phyloP scores from a whole-genome alignment of 2,888 invertebrate species.

The Papilio protenor region DNA sequence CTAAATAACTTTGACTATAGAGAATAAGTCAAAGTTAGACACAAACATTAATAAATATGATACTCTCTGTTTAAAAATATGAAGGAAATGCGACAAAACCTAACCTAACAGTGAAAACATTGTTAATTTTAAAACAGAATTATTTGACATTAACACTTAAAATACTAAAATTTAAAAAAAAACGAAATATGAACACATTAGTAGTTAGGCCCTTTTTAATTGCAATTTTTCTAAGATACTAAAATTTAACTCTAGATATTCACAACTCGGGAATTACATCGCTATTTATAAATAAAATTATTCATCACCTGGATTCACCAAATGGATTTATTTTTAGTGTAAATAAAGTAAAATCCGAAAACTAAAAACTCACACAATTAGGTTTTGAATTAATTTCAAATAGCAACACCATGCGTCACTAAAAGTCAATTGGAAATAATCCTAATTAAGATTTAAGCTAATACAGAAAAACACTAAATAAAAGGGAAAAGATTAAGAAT shows the following conservation, averaged over 20 bases:
- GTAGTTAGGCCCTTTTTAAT: background rate
- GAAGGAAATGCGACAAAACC: too few species aligned
- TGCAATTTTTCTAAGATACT: background rate
- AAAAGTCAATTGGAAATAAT: background rate
- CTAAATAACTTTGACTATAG: too few species aligned
- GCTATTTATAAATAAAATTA: background rate
- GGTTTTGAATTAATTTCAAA: background rate
- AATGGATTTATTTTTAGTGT: background rate
- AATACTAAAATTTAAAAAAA: background rate
- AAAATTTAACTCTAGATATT: background rate
- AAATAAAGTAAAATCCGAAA: constrained; percentile 3
- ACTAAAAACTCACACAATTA: background rate
- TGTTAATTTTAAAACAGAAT: too few species aligned
- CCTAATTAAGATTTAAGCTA: background rate
- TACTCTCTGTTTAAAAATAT: too few species aligned
- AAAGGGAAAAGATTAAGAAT: background rate
- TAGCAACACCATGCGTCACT: background rate
- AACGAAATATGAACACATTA: background rate
- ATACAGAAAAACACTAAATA: background rate
- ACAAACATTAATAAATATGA: too few species aligned
- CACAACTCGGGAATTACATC: background rate
- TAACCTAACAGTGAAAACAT: too few species aligned
- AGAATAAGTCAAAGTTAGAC: too few species aligned
- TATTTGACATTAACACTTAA: background rate
- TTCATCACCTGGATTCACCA: background rate